Evolutionary conservation across 92 coral and sea anemone genomes (phyloP), one percentile per base, ranked within the genome.

Genomic region (Hydrozoanthus gracilis): DNA sequence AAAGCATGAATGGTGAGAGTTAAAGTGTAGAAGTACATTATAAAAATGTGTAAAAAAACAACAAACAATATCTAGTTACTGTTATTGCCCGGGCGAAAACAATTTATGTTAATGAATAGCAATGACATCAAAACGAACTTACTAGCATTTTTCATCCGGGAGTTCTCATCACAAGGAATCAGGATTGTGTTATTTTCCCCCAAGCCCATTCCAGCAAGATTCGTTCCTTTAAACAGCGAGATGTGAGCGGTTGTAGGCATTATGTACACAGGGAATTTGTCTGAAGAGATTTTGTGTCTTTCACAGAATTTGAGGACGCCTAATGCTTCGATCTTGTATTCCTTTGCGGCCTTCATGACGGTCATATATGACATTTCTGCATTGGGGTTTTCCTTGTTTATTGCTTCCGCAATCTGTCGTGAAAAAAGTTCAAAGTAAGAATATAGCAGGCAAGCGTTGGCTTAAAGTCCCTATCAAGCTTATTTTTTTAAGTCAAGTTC

Each of bases 181-280:
- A 87, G 51, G 68, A 91, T 70, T 46, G 80, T 82, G 27, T 77
- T 78, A 16, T 91, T 84, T 68, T 83, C 87, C 16, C 93, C 93
- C 73, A 91, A 14, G 49, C 93, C 93, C 74, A 91, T 44, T 7
- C 86, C 93, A 73, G 86, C 16, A 1, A 86, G 75, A 17, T 86
- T 91, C 14, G 85, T 87, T 6, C 88, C 93, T 54, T 91, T 91
- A 48, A 88, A 88, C 82, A 88, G 83, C 8, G 93, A 91, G 76
- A 87, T 87, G 56, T 91, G 93, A 44, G 90, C 89, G 17, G 93
- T 91, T 46, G 93, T 88, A 0, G 93, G 93, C 39, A 47, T 45
- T 44, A 87, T 56, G 7, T 67, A 76, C 50, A 86, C 78, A 7
- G 93, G 93, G 82, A 83, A 47, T 35, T 86, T 75, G 0, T 75